Percentiles rank a stretch among this genome's conserved stretches.
Evolutionary conservation across 2,797 vertebrate species (phyloP).

Genomic region (Chiloscyllium punctatum): DNA sequence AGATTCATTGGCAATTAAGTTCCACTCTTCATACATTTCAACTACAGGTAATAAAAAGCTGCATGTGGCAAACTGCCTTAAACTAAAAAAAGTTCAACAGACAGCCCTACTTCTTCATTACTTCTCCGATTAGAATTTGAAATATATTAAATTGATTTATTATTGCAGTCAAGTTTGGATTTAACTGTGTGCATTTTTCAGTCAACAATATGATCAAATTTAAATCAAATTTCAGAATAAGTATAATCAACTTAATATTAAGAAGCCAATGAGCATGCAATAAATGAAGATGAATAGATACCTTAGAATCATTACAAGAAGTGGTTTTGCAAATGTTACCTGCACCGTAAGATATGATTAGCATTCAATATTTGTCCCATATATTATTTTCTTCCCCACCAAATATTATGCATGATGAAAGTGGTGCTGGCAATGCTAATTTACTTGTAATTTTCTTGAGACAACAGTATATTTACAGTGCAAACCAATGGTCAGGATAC

Average conservation of each 20-base stretch:
- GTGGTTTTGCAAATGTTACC: not conserved
- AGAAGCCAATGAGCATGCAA: not conserved
- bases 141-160: not conserved
- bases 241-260: not conserved
- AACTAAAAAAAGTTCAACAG: conserved; percentile 6
- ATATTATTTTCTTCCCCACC: not conserved
- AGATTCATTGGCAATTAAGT: conserved; percentile 32
- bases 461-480: not conserved
- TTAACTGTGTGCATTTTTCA: not conserved
- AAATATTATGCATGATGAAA: not conserved
- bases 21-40: conserved; percentile 31
- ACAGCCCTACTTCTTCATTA: not conserved
- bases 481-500: not conserved
- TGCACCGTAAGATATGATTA: not conserved
- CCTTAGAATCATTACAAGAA: not conserved
- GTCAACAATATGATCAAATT: not conserved
- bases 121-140: not conserved
- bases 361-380: not conserved
- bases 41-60: conserved; percentile 29
- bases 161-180: not conserved
- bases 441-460: not conserved
- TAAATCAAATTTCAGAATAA: not conserved
- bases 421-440: not conserved
- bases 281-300: not conserved
- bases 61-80: not conserved